phyloP scores from a whole-genome alignment of 1,140 invertebrate genomes.

The Marisa cornuarietis region DNA sequence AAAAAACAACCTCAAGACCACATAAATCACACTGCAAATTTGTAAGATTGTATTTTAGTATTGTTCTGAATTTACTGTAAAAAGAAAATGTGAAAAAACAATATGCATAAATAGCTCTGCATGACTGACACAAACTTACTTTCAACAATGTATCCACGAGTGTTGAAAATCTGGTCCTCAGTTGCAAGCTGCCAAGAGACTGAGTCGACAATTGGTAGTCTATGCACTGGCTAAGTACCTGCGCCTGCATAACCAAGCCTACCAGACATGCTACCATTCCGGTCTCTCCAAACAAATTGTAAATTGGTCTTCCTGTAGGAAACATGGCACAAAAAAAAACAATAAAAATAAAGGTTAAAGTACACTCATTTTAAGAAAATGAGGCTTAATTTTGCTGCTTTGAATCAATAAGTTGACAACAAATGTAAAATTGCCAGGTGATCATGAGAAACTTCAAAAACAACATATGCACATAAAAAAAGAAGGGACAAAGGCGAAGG shows the following conservation, averaged over 20 bases:
- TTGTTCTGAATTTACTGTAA: not conserved
- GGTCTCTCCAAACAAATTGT: conserved; percentile 5
- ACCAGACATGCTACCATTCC: not conserved
- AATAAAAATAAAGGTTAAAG: not conserved
- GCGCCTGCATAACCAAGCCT: not conserved
- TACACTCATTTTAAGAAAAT: not conserved
- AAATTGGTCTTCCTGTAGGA: not conserved
- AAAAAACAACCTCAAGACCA: not conserved
- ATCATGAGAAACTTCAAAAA: too few relatives aligned
- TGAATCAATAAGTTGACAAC: not conserved
- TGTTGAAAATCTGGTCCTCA: not conserved
- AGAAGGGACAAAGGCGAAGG: too few relatives aligned
- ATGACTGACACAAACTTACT: not conserved
- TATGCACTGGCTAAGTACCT: not conserved
- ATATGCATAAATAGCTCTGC: too few relatives aligned
- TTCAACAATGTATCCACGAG: not conserved
- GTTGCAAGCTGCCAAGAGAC: not conserved
- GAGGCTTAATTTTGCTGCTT: not conserved
- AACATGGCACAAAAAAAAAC: not conserved
- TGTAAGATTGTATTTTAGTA: not conserved
- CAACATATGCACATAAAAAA: not conserved
- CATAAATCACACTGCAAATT: not conserved
- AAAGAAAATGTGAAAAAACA: not conserved
- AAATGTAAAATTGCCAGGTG: not conserved
- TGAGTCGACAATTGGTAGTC: not conserved